Percentiles rank a stretch among this genome's conserved stretches.
Evolutionary conservation across 1,140 invertebrate genomes (phyloP).

Genomic region (Lasioglossum baleicum): DNA sequence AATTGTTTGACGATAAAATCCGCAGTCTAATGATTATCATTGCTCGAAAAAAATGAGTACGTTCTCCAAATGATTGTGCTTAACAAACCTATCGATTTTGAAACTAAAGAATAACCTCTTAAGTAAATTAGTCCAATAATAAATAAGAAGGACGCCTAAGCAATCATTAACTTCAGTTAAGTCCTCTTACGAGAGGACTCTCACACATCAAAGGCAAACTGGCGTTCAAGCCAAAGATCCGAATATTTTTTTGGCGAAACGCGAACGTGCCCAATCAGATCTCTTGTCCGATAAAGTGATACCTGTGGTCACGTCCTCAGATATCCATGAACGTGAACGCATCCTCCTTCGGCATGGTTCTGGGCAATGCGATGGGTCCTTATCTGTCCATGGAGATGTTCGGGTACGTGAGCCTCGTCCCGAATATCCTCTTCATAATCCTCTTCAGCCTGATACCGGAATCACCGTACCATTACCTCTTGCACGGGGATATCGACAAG

Average conservation of each 20-base stretch:
- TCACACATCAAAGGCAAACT: too few relatives aligned
- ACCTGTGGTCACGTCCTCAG: slow-evolving; percentile 65
- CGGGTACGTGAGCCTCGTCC: slow-evolving; percentile 69
- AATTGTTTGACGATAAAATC: too few relatives aligned
- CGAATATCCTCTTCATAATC: slow-evolving; percentile 78
- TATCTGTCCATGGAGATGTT: slow-evolving; percentile 73
- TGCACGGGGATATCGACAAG: slow-evolving; percentile 62
- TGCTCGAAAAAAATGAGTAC: too few relatives aligned
- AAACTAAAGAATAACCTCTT: too few relatives aligned
- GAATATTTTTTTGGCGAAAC: background rate
- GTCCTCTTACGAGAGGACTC: too few relatives aligned
- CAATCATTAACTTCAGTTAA: too few relatives aligned
- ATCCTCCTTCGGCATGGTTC: slow-evolving; percentile 73
- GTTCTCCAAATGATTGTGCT: too few relatives aligned
- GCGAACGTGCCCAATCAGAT: slow-evolving; percentile 9
- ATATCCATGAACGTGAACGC: slow-evolving; percentile 81
- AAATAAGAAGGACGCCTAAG: too few relatives aligned
- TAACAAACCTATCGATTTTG: too few relatives aligned
- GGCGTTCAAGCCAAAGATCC: too few relatives aligned
- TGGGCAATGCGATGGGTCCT: slow-evolving; percentile 75
- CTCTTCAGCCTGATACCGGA: slow-evolving; percentile 80
- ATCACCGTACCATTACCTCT: slow-evolving; percentile 78
- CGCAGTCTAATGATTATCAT: too few relatives aligned
- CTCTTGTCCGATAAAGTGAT: slow-evolving; percentile 6
- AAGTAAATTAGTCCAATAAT: too few relatives aligned